Evolutionary conservation across 2,113 vertebrate species (phyloP), one percentile per base, ranked within the genome.

Genomic region (Ploceus nigricollis): DNA sequence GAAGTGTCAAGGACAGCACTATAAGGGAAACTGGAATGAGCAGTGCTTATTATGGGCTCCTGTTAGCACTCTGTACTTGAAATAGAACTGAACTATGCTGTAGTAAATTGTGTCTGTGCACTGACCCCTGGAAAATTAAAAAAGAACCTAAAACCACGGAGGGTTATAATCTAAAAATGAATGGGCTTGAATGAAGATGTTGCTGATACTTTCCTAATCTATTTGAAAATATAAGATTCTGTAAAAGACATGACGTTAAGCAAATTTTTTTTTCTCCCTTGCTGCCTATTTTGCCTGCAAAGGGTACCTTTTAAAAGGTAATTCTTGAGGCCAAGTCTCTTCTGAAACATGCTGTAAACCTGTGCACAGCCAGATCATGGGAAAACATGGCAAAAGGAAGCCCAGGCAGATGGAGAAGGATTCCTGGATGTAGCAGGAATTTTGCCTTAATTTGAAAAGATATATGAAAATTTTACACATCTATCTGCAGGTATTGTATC

Each of bases 361-460:
- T 14, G 10, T 53, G 25, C 9, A 3, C 0, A 1, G 16, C 25
- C 68, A 28, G 4, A 54, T 7, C 0, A 0, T 35, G 50, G 20
- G 23, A 81, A 83, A 86, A 44, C 1, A 0, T 27, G 24, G 37
- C 40, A 37, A 33, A 50, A 61, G 9, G 24, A 83, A 82, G 11
- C 11, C 20, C 7, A 61, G 27, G 15, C 11, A 76, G 50, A n/a
- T 7, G 19, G 16, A 56, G 8, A 70, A 73, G 64, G 35, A 81
- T 14, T 60, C 42, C 30, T 47, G 25, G 27, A 20, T 40, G 37
- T 10, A 75, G n/a, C 28, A 75, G 42, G 33, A 47, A 57, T 75
- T 81, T 30, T 68, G 16, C 23, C 39, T 70, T 37, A 21, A 39
- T 82, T 82, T 42, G 61, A 92, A 88, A 84, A 92, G 8, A 7